Evolutionary conservation across 2,113 vertebrate species (phyloP).

Genomic region (Carassius auratus): DNA sequence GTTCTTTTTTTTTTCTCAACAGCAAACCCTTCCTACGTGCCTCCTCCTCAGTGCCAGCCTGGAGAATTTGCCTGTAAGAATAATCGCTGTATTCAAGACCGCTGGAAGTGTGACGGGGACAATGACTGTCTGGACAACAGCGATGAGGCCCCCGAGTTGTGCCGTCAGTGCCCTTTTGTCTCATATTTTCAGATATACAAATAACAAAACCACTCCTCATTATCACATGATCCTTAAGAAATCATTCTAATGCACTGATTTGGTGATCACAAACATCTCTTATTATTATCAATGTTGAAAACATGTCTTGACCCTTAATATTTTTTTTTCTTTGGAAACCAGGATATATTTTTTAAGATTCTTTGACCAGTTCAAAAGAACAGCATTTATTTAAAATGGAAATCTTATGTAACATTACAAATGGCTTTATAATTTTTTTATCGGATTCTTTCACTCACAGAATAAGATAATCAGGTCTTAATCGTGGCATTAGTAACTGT

Average conservation of each 20-base stretch:
- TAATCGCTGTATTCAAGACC: slow-evolving; percentile 88
- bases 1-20: slow-evolving; percentile 3
- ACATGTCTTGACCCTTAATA: neutral
- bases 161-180: slow-evolving; percentile 74
- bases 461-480: too few species aligned
- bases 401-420: neutral
- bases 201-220: neutral
- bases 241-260: neutral
- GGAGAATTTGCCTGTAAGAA: slow-evolving; percentile 89
- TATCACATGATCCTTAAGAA: too few species aligned
- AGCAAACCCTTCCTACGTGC: slow-evolving; percentile 87
- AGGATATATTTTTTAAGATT: too few species aligned
- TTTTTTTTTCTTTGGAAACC: neutral
- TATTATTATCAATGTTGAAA: neutral
- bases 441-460: too few species aligned
- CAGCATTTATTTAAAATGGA: neutral
- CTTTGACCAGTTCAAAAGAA: neutral
- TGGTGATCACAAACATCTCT: neutral
- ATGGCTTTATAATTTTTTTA: neutral
- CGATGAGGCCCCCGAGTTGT: slow-evolving; percentile 82
- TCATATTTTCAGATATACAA: neutral
- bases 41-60: slow-evolving; percentile 85
- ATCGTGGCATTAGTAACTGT: too few species aligned
- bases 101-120: slow-evolving; percentile 88
- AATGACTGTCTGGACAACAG: slow-evolving; percentile 89